Base-by-base conservation (phyloP, 1,140 invertebrate genomes). In the Bombus consobrinus region DNA sequence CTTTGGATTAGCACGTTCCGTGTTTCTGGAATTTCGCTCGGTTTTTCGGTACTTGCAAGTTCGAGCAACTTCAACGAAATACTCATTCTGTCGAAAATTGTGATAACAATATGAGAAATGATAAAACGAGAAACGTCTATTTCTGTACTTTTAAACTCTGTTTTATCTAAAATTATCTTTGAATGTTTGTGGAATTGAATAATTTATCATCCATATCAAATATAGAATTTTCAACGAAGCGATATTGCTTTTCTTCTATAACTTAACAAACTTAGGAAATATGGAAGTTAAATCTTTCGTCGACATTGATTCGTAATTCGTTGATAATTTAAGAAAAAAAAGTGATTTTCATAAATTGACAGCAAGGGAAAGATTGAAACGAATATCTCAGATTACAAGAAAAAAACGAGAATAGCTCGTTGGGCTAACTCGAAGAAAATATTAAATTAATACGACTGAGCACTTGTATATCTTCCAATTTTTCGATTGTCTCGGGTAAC, bases 401-500 rank as follows among this genome's bases (percentile, higher is more conserved):
- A 47, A 53, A 53, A 39, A 66, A 10, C 77, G 47, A 53, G 47
- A 53, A 53, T 22, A 53, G 5, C 47, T 53, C 6, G 64, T 64
- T 15, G 59, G 22, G n/a, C 53, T 28, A 57, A 22, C 47, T 88
- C 43, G 28, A 15, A 18, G 79, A 76, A 83, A 83, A 91, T 89
- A 91, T 88, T 85, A 80, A 88, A 68, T 72, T 87, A 84, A 86
- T 73, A 22, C 68, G 71, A 74, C 80, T 75, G 77, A 88, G 90
- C 74, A 79, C 68, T 87, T 86, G 75, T 86, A 73, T 66, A 57
- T 85, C 74, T 78, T 88, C 79, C 72, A 81, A 85, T 59, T 79
- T 85, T 85, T 85, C 37, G 59, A 62, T 81, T 64, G 39, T 79
- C 81, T 71, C 85, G 81, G 76, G 87, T 91, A 92, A 89, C 86